Evolutionary conservation across 2,888 invertebrate genomes (phyloP), one percentile per base, ranked within the genome.

Genomic region (Acronicta psi): DNA sequence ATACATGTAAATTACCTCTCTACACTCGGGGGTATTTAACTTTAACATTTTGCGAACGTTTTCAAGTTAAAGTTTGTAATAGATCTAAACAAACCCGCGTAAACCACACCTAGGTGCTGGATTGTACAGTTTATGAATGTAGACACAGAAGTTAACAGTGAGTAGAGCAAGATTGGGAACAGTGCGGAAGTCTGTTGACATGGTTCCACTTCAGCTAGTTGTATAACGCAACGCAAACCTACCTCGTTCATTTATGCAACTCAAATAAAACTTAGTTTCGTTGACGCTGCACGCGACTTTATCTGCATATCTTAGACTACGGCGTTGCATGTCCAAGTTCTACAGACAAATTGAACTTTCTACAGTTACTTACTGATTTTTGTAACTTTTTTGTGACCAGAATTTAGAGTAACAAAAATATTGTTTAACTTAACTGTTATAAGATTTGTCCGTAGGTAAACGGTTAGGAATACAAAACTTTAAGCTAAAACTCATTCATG

Each of bases 251-350:
- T 80, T 81, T 79, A 80, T 69, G 72, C 73, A 79, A 84, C 79
- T 83, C 75, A 83, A 82, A 86, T 84, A 81, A 78, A 83, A 82
- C 79, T 82, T 76, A 84, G 81, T 83, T 82, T 69, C 71, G 66
- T 76, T 80, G 80, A 73, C 76, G 73, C 70, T 73, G 70, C 64
- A 75, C 73, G 77, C 66, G 77, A 77, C 76, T 82, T 79, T 82
- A 80, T 78, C 77, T 76, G 64, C 74, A 77, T 71, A 75, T 78
- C 77, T 79, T 66, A 74, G 63, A 68, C 51, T 54, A 61, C 60
- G 59, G 64, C 49, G 54, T 50, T 69, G 77, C 69, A 64, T 71
- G 70, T 62, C 64, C 69, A 78, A 82, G 75, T 83, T 84, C 61
- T 61, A 61, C 56, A 55, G 61, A 66, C 68, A 74, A 69, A 77